Evolutionary conservation across 2,797 vertebrate genomes (phyloP).

Genomic region (Onychomys arenicola): DNA sequence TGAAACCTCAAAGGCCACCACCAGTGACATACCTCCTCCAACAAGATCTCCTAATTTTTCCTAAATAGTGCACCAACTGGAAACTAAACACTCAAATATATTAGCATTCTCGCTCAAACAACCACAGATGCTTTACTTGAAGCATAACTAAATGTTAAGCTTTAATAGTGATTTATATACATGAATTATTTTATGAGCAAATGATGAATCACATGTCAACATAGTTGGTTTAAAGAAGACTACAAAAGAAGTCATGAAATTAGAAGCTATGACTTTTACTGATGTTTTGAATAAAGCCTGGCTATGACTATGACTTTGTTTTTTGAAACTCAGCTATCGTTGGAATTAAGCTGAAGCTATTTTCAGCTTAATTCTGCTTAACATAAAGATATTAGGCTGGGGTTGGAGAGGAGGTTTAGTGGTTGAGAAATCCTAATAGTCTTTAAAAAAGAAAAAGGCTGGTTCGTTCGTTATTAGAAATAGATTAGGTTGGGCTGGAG

Average conservation of each 20-base stretch:
- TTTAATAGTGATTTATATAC: background rate
- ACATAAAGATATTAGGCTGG: background rate
- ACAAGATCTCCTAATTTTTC: background rate
- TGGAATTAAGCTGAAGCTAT: constrained; percentile 44
- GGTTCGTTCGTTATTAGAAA: background rate
- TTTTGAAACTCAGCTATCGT: background rate
- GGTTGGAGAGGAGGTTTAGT: background rate
- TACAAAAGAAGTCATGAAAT: constrained; percentile 59
- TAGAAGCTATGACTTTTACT: background rate
- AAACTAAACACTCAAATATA: background rate
- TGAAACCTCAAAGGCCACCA: background rate
- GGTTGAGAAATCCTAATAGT: background rate
- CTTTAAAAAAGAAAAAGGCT: background rate
- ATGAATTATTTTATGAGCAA: constrained; percentile 23
- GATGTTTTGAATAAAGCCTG: constrained; percentile 57
- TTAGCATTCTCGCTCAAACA: background rate
- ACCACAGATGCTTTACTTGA: background rate
- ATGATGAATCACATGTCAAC: constrained; percentile 31
- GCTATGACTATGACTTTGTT: constrained; percentile 30
- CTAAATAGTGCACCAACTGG: background rate
- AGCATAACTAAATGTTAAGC: background rate
- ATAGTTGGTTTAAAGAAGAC: constrained; percentile 47
- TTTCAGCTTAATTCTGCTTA: constrained; percentile 61
- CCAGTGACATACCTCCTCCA: background rate
- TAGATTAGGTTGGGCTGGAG: background rate